These are phyloP conservation scores for Sycophila texana DNA, from an alignment of 2,888 invertebrate genomes.

Conservation along the genomic window DNA sequence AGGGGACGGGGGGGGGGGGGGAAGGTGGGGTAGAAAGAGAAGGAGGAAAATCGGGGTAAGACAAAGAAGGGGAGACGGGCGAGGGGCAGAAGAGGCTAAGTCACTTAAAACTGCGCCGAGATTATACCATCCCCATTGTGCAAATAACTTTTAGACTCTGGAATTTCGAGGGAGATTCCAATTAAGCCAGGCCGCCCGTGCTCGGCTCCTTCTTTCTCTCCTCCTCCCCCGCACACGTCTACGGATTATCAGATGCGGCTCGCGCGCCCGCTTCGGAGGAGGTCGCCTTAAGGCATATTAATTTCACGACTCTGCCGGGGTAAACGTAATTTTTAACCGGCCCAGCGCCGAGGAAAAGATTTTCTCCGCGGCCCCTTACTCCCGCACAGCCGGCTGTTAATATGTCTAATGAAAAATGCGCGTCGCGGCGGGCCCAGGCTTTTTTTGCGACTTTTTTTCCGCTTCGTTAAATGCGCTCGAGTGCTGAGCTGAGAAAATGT, in stretches of 20 bases:
- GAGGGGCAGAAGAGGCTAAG: slow-evolving; percentile 34
- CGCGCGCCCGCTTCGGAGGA: slow-evolving; percentile 15
- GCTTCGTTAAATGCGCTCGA: slow-evolving; percentile 1
- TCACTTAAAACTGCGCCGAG: slow-evolving; percentile 59
- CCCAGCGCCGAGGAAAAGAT: slow-evolving; percentile 14
- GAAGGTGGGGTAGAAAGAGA: background rate
- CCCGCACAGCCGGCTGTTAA: slow-evolving; percentile 19
- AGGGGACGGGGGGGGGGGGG: background rate
- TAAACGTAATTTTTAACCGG: slow-evolving; percentile 49
- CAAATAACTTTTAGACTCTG: slow-evolving; percentile 61
- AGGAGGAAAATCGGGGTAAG: slow-evolving; percentile 25
- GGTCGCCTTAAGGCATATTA: slow-evolving; percentile 53
- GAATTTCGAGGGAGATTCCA: slow-evolving; percentile 57
- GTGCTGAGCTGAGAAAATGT: background rate
- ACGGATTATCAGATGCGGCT: slow-evolving; percentile 50
- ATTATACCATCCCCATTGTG: slow-evolving; percentile 58
- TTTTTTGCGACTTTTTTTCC: background rate
- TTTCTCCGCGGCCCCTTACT: background rate
- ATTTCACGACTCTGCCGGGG: slow-evolving; percentile 46
- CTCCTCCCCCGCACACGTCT: slow-evolving; percentile 6
- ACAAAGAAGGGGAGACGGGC: slow-evolving; percentile 9
- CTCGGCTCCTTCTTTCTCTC: slow-evolving; percentile 36
- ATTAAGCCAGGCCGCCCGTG: slow-evolving; percentile 47
- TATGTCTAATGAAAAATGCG: slow-evolving; percentile 50
- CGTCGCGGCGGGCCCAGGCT: background rate